Evolutionary conservation across 1,140 invertebrate species (phyloP), one percentile per base, ranked within the genome.

Genomic region (Araneus ventricosus): DNA sequence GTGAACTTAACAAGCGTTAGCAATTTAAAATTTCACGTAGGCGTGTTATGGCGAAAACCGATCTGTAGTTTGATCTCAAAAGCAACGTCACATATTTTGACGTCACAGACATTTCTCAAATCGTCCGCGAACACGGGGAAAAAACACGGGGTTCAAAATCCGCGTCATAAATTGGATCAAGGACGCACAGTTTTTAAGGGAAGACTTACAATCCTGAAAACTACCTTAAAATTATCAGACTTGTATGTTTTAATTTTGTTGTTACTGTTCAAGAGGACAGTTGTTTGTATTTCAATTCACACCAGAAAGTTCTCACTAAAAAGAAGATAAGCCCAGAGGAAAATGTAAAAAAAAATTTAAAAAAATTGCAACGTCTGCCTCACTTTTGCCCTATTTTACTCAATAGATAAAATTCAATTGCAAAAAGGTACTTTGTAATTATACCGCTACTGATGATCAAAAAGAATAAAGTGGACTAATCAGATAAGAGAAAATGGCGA

Each of bases 211-310:
- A 3, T 3, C 24, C 24, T 27, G 63, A n/a, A 67, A 67, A 67
- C 24, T n/a, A 52, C 27, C 24, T n/a, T 27, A n/a, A 67, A 67
- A 67, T 27, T 27, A 67, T 67, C n/a, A 27, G 63, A 63, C 10
- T n/a, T 0, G 24, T 30, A 0, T 67, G n/a, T 67, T 30, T n/a
- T 30, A 27, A 27, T 67, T 67, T 30, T 67, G 27, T 10, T n/a
- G 8, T 17, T 52, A 52, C 45, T 14, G 10, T 14, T 52, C 45
- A 52, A 52, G 45, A 67, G 27, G 24, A 67, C n/a, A n/a, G n/a
- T 67, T 67, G 63, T 67, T 67, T 67, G 63, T 67, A 8, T n/a
- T 27, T n/a, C 24, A 67, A 67, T 67, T 67, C 63, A 67, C n/a
- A 67, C 63, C 10, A 67, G 63, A 67, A 67, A 14, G 7, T 67